Conservation (phyloP, 53 echinoderm and acorn worm genomes). For the Zoroaster sp. region DNA sequence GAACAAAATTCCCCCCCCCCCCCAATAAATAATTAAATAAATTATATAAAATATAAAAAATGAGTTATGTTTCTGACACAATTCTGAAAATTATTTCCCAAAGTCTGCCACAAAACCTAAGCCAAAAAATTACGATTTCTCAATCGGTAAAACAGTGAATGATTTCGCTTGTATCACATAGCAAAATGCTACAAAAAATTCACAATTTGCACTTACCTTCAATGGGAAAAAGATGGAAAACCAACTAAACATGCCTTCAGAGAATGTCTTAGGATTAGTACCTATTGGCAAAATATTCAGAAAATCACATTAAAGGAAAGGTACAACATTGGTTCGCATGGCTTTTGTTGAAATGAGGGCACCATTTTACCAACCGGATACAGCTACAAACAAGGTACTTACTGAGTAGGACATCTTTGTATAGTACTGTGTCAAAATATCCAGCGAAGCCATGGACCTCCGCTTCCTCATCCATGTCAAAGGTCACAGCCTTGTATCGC, state of each 20-base stretch:
- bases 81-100: no score
- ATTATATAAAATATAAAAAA: no score
- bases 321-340: background rate
- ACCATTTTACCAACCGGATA: background rate
- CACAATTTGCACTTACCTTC: conserved; percentile 76
- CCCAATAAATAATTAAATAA: no score
- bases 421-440: conserved; percentile 96
- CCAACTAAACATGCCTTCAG: conserved; percentile 99
- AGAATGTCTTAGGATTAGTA: conserved; percentile 94
- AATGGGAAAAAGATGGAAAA: conserved; percentile 97
- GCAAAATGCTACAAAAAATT: no score
- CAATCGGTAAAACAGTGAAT: no score
- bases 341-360: background rate
- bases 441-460: conserved; percentile 98
- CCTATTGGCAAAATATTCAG: conserved; percentile 57
- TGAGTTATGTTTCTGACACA: no score
- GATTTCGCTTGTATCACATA: no score
- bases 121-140: no score
- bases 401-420: conserved; percentile 94
- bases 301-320: background rate
- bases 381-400: conserved; percentile 31
- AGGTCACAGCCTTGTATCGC: conserved; percentile 82
- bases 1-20: no score
- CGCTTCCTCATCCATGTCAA: conserved; percentile 75
- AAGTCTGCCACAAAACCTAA: no score